phyloP scores from a whole-genome alignment of 2,888 invertebrate genomes.

The Argyresthia albistria region DNA sequence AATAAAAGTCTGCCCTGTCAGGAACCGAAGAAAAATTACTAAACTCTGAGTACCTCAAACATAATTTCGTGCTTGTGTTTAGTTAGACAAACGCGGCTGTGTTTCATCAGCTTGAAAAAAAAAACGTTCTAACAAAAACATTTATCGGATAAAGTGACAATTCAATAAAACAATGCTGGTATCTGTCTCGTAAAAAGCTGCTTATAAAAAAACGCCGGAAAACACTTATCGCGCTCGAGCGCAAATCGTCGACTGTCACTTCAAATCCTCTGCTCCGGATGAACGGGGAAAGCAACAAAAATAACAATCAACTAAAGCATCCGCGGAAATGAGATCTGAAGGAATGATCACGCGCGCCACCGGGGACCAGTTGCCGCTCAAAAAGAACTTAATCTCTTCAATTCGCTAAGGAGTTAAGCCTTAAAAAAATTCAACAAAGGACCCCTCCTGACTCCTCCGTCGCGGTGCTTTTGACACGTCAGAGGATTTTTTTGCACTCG shows the following conservation, averaged over 20 bases:
- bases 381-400: conserved; percentile 72
- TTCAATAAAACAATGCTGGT: conserved; percentile 4
- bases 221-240: conserved; percentile 69
- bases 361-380: conserved; percentile 75
- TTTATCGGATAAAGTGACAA: neutral
- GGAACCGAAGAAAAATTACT: conserved; percentile 10
- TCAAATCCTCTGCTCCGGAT: conserved; percentile 54
- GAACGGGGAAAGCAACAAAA: conserved; percentile 62
- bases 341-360: conserved; percentile 68
- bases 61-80: too few relatives aligned
- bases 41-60: neutral
- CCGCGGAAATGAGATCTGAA: conserved; percentile 69
- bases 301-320: conserved; percentile 71
- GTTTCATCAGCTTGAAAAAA: neutral
- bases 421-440: conserved; percentile 70
- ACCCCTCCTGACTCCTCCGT: conserved; percentile 39
- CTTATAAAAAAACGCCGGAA: conserved; percentile 60
- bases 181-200: conserved; percentile 12
- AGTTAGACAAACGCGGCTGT: neutral
- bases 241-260: conserved; percentile 69
- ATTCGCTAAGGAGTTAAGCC: conserved; percentile 74
- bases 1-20: conserved; percentile 13
- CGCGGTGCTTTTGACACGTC: conserved; percentile 73
- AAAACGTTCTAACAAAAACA: neutral
- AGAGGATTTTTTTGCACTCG: conserved; percentile 61